These are phyloP conservation scores for Ophion ellenae DNA, from an alignment of 2,888 invertebrate genomes.

Conservation along the genomic window DNA sequence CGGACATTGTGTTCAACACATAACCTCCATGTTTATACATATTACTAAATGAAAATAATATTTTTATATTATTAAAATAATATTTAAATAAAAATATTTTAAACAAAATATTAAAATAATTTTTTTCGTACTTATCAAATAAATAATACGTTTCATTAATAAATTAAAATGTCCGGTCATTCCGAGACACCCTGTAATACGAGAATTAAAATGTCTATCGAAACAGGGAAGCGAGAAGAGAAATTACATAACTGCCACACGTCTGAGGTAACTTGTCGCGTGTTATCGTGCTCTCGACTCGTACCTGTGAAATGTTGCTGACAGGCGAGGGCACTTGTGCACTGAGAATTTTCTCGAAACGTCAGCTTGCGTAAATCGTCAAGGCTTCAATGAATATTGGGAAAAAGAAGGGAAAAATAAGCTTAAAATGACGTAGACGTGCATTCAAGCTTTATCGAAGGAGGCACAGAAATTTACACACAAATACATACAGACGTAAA, in stretches of 20 bases:
- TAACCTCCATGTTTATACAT: no score
- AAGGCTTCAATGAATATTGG: not conserved
- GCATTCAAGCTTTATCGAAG: not conserved
- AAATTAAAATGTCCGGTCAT: no score
- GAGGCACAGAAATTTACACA: slow-evolving; percentile 22
- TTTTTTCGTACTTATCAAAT: not conserved
- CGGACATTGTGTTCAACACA: no score
- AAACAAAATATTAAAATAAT: no score
- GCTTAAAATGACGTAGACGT: not conserved
- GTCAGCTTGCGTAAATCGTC: slow-evolving; percentile 12
- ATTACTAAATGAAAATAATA: no score
- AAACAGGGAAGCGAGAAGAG: not conserved
- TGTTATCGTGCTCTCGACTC: not conserved
- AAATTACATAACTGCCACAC: not conserved
- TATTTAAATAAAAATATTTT: no score
- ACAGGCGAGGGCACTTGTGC: not conserved
- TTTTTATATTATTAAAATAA: not conserved
- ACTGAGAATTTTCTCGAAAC: not conserved
- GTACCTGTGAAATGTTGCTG: slow-evolving; percentile 18
- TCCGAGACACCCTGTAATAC: not conserved
- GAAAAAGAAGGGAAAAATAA: not conserved
- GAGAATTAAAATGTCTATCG: not conserved
- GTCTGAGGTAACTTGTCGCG: not conserved
- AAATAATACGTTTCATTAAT: no score
- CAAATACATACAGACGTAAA: not conserved